Conservation (phyloP, 2,888 invertebrate genomes). For the Fabriciana adippe region DNA sequence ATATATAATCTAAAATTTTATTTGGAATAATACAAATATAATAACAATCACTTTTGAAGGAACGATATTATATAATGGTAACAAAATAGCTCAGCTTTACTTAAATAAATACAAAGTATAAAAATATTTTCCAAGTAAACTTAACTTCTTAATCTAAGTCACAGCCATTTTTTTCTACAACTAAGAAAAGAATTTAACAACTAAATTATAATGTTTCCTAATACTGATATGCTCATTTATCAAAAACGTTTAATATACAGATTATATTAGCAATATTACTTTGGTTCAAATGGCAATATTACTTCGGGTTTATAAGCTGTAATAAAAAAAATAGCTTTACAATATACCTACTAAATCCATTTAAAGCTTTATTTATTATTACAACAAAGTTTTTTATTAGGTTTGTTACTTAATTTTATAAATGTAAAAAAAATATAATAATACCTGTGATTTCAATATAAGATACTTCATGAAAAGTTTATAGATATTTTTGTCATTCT, state of each 20-base stretch:
- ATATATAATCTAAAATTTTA: slow-evolving; percentile 18
- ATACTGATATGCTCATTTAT: slow-evolving; percentile 41
- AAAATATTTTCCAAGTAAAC: slow-evolving; percentile 10
- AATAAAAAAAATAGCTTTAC: neutral
- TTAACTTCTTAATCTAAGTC: slow-evolving; percentile 36
- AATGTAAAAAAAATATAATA: neutral
- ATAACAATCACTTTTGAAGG: slow-evolving; percentile 16
- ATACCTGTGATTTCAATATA: too few relatives aligned
- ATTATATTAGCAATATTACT: slow-evolving; percentile 33
- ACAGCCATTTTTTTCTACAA: slow-evolving; percentile 41
- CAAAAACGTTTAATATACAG: slow-evolving; percentile 1
- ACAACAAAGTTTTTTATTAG: neutral
- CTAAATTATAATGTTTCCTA: slow-evolving; percentile 25
- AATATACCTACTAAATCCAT: neutral
- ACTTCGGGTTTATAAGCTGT: slow-evolving; percentile 21
- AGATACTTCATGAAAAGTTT: too few relatives aligned
- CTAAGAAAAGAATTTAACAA: slow-evolving; percentile 8
- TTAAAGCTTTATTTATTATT: slow-evolving; percentile 21
- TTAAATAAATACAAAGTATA: neutral
- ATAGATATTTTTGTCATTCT: too few relatives aligned
- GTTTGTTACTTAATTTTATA: too few relatives aligned
- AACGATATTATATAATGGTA: slow-evolving; percentile 25
- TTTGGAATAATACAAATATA: slow-evolving; percentile 13
- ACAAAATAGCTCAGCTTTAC: slow-evolving; percentile 11
- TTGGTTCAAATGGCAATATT: slow-evolving; percentile 40